Percentiles rank a stretch among this genome's conserved stretches.
phyloP scores from a whole-genome alignment of 2,797 vertebrate genomes.

The Dryobates pubescens region DNA sequence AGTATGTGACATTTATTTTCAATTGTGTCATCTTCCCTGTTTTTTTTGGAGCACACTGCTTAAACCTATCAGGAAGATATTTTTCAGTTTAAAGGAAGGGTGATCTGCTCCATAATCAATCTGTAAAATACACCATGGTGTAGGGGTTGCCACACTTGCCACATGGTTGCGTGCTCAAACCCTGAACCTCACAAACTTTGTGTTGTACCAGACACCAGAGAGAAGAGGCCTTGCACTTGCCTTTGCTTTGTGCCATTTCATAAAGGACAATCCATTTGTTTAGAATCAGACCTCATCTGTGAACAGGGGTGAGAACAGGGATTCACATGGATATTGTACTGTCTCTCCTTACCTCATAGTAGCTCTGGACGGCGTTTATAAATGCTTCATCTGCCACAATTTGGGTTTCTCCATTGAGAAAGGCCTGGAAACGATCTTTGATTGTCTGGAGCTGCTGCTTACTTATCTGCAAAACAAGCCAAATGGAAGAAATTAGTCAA shows the following conservation, averaged over 20 bases:
- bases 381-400: constrained; percentile 98
- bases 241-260: background rate
- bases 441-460: constrained; percentile 96
- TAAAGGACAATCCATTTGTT: background rate
- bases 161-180: background rate
- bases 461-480: constrained; percentile 86
- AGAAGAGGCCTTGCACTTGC: background rate
- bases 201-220: background rate
- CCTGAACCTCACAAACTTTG: background rate
- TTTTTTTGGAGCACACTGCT: background rate
- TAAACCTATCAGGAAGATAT: background rate
- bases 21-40: background rate
- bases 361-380: constrained; percentile 98
- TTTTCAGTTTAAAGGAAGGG: background rate
- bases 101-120: background rate
- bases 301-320: background rate
- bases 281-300: background rate
- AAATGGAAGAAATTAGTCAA: background rate
- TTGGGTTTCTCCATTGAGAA: constrained; percentile 95
- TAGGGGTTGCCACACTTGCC: background rate
- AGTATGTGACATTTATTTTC: background rate
- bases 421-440: constrained; percentile 96
- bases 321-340: background rate
- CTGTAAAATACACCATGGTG: background rate
- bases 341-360: constrained; percentile 88